Evolutionary conservation across 2,888 invertebrate species (phyloP).

Genomic region (Tipula vernalis): DNA sequence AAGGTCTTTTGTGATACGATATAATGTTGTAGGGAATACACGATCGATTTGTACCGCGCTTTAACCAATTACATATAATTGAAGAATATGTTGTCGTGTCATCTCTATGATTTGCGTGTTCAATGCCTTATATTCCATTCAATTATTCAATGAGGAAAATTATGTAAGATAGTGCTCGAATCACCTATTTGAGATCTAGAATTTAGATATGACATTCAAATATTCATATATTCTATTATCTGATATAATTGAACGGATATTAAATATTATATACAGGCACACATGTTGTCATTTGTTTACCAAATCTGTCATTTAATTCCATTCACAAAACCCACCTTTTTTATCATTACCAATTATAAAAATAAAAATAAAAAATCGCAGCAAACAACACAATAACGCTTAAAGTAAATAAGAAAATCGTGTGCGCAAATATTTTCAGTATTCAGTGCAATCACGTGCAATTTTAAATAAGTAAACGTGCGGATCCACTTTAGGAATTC

Average conservation of each 20-base stretch:
- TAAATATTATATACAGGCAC: background rate
- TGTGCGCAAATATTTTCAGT: background rate
- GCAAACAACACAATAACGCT: background rate
- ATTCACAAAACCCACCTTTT: background rate
- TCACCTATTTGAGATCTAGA: background rate
- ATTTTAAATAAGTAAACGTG: background rate
- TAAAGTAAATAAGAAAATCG: background rate
- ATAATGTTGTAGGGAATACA: background rate
- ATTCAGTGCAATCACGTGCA: background rate
- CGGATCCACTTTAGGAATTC: background rate
- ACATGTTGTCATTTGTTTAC: background rate
- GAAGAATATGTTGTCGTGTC: background rate
- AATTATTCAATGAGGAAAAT: background rate
- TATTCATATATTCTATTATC: background rate
- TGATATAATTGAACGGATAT: background rate
- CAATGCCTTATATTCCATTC: background rate
- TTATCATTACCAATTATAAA: background rate
- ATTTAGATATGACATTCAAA: background rate
- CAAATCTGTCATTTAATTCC: conserved; percentile 4
- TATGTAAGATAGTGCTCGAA: background rate
- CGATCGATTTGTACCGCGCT: background rate
- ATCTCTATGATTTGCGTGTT: background rate
- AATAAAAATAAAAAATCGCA: background rate
- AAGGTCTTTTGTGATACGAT: background rate
- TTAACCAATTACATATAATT: background rate